Conservation (phyloP, 1,140 invertebrate species). For the Muscidifurax raptorellus region DNA sequence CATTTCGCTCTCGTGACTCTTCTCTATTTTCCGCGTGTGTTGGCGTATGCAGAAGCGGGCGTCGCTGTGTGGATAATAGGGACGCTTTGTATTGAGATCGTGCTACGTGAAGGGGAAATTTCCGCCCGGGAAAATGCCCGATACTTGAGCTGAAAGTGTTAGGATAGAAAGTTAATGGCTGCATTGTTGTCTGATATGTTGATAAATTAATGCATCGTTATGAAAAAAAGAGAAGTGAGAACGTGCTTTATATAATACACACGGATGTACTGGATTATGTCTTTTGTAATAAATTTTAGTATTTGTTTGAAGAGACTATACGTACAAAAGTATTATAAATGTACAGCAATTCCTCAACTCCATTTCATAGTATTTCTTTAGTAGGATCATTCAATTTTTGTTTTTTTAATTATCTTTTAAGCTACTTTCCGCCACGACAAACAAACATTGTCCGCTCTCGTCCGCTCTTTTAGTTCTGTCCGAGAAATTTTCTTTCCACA, state of each 20-base stretch:
- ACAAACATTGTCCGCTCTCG: too few species aligned
- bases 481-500: too few species aligned
- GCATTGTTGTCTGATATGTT: not conserved
- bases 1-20: constrained; percentile 10
- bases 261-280: not conserved
- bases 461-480: too few species aligned
- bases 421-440: too few species aligned
- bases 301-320: too few species aligned
- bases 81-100: not conserved
- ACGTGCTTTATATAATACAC: not conserved
- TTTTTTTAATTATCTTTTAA: too few species aligned
- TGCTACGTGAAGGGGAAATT: not conserved
- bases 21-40: constrained; percentile 11
- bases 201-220: not conserved
- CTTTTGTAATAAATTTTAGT: not conserved
- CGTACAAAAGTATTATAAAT: too few species aligned
- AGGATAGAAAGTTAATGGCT: not conserved
- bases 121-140: not conserved
- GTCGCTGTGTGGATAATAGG: not conserved
- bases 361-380: too few species aligned
- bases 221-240: not conserved
- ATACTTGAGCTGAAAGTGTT: not conserved
- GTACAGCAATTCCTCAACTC: too few species aligned
- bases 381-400: too few species aligned
- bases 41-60: not conserved